Conservation (phyloP, 2,888 invertebrate genomes). For the Adineta ricciae region DNA sequence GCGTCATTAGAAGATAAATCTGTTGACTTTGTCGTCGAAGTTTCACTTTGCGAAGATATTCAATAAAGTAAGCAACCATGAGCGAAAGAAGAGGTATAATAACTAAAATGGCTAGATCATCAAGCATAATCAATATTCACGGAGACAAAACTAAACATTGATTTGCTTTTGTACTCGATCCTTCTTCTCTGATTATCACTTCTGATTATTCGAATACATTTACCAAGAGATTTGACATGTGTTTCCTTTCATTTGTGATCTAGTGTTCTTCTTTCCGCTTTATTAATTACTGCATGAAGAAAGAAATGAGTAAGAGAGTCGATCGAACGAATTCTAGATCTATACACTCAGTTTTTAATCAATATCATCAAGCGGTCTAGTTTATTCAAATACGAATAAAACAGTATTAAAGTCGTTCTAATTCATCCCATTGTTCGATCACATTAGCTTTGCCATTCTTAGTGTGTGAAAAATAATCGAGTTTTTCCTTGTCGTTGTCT, state of each 20-base stretch:
- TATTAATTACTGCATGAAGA: background rate
- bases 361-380: no score
- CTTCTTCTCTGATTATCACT: background rate
- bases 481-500: background rate
- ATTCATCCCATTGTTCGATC: background rate
- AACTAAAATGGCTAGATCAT: background rate
- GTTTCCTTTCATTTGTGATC: background rate
- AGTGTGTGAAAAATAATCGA: slow-evolving; percentile 13
- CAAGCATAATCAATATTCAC: background rate
- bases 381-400: background rate
- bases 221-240: background rate
- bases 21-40: background rate
- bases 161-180: no score
- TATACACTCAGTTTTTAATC: no score
- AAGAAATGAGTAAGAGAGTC: background rate
- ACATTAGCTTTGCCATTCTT: background rate
- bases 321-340: no score
- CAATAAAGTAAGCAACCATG: background rate
- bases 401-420: background rate
- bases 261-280: background rate
- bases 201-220: background rate
- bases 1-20: background rate
- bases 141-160: no score
- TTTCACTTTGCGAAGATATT: background rate
- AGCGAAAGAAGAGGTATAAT: background rate